These are phyloP conservation scores for Zosterops pallidus DNA, from an alignment of 2,113 vertebrate genomes.

Conservation along the genomic window DNA sequence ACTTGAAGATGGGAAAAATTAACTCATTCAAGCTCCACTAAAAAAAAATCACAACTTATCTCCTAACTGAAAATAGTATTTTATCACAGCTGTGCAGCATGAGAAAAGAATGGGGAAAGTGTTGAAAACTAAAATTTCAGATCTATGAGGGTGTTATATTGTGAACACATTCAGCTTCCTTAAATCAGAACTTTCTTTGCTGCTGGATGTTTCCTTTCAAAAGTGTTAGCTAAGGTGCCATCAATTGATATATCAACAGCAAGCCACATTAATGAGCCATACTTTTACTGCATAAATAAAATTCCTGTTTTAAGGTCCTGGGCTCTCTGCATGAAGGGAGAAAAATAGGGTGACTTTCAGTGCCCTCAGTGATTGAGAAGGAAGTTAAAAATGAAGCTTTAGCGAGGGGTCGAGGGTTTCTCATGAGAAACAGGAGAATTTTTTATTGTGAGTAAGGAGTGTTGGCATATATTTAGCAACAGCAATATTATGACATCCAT, in stretches of 20 bases:
- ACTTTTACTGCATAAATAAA: slow-evolving; percentile 29
- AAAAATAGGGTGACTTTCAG: slow-evolving; percentile 13
- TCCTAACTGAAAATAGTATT: neutral
- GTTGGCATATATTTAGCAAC: neutral
- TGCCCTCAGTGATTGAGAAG: neutral
- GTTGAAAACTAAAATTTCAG: neutral
- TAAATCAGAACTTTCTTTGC: slow-evolving; percentile 3
- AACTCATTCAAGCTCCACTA: neutral
- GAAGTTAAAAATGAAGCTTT: neutral
- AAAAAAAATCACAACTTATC: neutral
- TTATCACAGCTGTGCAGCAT: neutral
- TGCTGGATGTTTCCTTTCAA: neutral
- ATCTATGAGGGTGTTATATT: neutral
- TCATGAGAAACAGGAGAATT: neutral
- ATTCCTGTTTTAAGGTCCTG: neutral
- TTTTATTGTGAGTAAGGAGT: neutral
- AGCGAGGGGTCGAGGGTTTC: neutral
- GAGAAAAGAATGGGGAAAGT: neutral
- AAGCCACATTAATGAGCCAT: slow-evolving; percentile 28
- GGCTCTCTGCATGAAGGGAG: neutral
- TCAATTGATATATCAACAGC: neutral
- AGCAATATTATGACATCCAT: neutral
- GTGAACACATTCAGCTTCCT: neutral
- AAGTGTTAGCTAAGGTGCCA: neutral
- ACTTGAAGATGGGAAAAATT: neutral